These are phyloP conservation scores for Dissostichus mawsoni DNA, from an alignment of 2,113 vertebrate genomes.

Conservation along the genomic window DNA sequence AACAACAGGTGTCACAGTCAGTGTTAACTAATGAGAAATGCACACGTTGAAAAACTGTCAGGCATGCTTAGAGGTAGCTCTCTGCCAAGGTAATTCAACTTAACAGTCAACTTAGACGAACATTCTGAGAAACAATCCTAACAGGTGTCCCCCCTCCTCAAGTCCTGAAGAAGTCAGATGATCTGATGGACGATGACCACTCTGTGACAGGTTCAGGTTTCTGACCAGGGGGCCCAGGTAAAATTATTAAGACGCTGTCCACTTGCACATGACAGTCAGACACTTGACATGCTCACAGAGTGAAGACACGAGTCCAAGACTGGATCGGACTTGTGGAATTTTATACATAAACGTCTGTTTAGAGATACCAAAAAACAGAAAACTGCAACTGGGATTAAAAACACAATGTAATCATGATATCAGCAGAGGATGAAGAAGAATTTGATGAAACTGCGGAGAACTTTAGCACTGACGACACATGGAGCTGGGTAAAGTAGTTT, in stretches of 20 bases:
- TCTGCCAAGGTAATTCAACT: neutral
- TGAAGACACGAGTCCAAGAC: conserved; percentile 21
- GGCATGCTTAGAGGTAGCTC: neutral
- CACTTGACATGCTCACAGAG: conserved; percentile 42
- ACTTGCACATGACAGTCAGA: conserved; percentile 58
- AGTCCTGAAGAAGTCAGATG: conserved; percentile 72
- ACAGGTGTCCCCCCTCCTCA: conserved; percentile 34
- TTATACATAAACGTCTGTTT: neutral
- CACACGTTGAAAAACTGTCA: conserved; percentile 8
- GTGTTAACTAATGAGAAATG: conserved; percentile 42
- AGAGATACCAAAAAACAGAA: conserved; percentile 1
- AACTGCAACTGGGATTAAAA: conserved; percentile 16
- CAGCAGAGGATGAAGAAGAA: conserved; percentile 71
- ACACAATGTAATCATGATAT: conserved; percentile 75
- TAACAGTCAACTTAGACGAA: conserved; percentile 18
- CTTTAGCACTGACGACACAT: conserved; percentile 74
- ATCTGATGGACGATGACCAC: conserved; percentile 46
- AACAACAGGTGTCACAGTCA: conserved; percentile 49
- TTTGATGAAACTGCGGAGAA: conserved; percentile 53
- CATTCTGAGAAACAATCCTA: conserved; percentile 31
- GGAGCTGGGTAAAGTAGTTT: conserved; percentile 82
- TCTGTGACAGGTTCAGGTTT: conserved; percentile 74
- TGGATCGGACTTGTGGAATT: neutral
- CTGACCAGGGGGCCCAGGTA: conserved; percentile 65
- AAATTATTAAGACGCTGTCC: conserved; percentile 69